A percentile compares a stretch with the other conserved stretches of the same genome.
Conservation (phyloP, 2,888 invertebrate genomes). For the Liopterus haemorrhoidalis region DNA sequence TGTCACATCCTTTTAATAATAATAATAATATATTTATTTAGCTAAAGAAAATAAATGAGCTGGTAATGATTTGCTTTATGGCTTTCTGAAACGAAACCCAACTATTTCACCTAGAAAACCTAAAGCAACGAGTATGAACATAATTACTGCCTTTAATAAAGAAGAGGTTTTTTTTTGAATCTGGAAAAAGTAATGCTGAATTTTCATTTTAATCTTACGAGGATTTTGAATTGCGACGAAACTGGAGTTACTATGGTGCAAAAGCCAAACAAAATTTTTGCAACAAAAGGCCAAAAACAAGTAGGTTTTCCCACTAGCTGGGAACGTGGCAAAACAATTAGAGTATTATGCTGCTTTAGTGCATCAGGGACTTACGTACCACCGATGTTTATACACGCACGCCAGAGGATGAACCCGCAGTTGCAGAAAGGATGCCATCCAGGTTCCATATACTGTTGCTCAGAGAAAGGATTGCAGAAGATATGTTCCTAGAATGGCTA, state of each 20-base stretch:
- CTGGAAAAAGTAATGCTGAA: too few species aligned
- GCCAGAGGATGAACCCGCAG: constrained; percentile 35
- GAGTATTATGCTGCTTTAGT: constrained; percentile 39
- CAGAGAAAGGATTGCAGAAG: constrained; percentile 36
- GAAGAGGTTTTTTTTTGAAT: too few species aligned
- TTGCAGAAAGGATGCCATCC: constrained; percentile 16
- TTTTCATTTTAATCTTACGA: too few species aligned
- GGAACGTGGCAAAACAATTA: constrained; percentile 36
- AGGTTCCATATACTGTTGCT: constrained; percentile 27
- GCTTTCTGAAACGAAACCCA: too few species aligned
- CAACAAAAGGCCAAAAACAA: constrained; percentile 37
- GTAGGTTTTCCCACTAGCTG: constrained; percentile 37
- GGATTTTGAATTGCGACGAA: constrained; percentile 27
- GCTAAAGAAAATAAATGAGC: too few species aligned
- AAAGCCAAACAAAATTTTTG: constrained; percentile 31
- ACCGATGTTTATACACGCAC: constrained; percentile 40
- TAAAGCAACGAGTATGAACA: too few species aligned
- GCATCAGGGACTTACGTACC: constrained; percentile 38
- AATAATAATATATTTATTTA: too few species aligned
- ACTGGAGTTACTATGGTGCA: constrained; percentile 34
- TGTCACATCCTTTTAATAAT: too few species aligned
- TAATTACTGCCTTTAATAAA: too few species aligned
- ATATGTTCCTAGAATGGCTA: constrained; percentile 35
- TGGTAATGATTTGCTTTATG: too few species aligned
- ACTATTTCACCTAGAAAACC: too few species aligned